phyloP scores from a whole-genome alignment of 2,113 vertebrate species.

The Echinops telfairi region DNA sequence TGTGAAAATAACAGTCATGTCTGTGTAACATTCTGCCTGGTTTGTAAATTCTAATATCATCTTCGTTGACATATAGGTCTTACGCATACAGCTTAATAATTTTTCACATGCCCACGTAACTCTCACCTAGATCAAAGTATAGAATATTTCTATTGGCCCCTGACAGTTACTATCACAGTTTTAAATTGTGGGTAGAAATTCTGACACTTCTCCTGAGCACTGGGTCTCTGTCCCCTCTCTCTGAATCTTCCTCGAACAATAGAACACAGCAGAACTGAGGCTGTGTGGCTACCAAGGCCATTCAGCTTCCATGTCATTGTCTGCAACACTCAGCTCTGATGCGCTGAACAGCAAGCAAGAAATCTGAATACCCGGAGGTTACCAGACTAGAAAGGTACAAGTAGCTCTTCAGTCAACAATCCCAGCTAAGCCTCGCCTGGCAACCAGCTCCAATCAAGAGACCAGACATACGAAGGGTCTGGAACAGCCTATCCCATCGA shows the following conservation, averaged over 20 bases:
- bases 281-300: background rate
- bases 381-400: background rate
- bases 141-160: background rate
- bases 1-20: conserved; percentile 32
- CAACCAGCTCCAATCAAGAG: background rate
- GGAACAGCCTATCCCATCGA: background rate
- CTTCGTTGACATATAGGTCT: background rate
- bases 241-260: background rate
- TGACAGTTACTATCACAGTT: background rate
- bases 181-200: background rate
- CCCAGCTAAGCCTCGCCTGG: background rate
- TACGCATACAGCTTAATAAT: background rate
- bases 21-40: background rate
- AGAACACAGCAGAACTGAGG: background rate
- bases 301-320: background rate
- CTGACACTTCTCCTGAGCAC: background rate
- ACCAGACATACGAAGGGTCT: background rate
- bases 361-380: background rate
- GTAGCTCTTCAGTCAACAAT: background rate
- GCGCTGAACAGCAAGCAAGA: too few relatives aligned
- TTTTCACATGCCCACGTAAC: background rate
- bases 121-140: conserved; percentile 27
- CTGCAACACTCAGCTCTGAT: background rate
- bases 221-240: background rate
- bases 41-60: background rate